Evolutionary conservation across 2,797 vertebrate genomes (phyloP).

Genomic region (Acanthopagrus latus): DNA sequence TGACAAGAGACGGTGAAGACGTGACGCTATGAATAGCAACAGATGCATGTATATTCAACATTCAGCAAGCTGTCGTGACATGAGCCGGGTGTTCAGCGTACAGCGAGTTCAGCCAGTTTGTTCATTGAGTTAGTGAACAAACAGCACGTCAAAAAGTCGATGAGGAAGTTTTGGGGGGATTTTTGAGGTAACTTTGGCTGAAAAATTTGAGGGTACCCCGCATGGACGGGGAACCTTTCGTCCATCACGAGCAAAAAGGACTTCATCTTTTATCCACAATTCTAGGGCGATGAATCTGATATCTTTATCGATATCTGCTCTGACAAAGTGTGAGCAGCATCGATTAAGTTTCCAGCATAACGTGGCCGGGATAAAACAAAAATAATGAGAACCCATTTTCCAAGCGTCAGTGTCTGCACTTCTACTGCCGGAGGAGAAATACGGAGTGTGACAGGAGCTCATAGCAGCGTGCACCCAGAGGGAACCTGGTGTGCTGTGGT

Average conservation of each 20-base stretch:
- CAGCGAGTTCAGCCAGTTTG: background rate
- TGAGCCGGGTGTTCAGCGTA: background rate
- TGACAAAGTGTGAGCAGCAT: background rate
- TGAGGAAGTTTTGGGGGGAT: background rate
- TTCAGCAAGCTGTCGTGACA: constrained; percentile 21
- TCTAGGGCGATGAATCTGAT: background rate
- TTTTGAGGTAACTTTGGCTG: background rate
- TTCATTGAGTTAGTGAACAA: background rate
- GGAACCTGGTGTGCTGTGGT: constrained; percentile 9
- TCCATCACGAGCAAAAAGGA: constrained; percentile 4
- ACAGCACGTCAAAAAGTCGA: background rate
- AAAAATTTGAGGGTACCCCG: background rate
- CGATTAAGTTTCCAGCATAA: background rate
- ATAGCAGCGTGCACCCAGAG: constrained; percentile 2
- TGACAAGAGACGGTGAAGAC: background rate
- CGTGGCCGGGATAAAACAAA: background rate
- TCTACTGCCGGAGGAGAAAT: constrained; percentile 12
- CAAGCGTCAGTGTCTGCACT: background rate
- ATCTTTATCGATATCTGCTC: background rate
- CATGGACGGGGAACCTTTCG: constrained; percentile 9
- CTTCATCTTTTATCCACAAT: background rate
- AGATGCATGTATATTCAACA: constrained; percentile 20
- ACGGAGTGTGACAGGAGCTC: constrained; percentile 9
- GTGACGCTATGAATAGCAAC: constrained; percentile 15
- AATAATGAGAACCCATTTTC: constrained; percentile 5